A percentile compares a stretch with the other conserved stretches of the same genome.
These are phyloP conservation scores for Neodiprion lecontei DNA, from an alignment of 1,140 invertebrate species.

Conservation along the genomic window DNA sequence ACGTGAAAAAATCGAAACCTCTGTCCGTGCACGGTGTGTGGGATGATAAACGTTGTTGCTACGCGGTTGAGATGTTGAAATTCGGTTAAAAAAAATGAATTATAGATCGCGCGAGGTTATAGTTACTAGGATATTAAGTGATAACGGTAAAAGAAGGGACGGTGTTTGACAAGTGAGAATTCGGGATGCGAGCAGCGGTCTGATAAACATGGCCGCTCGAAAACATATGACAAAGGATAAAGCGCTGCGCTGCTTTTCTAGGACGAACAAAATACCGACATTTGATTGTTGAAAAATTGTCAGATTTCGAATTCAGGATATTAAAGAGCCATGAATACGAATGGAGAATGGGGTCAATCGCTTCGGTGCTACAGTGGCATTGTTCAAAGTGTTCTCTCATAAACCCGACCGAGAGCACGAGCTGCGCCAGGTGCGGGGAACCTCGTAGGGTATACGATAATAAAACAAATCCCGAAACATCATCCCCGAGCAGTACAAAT, in stretches of 20 bases:
- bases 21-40: not conserved
- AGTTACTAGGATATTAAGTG: not conserved
- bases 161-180: not conserved
- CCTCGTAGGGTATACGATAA: conserved; percentile 41
- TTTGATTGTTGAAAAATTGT: not conserved
- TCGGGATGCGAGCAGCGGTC: conserved; percentile 15
- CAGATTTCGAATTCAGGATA: not conserved
- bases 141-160: conserved; percentile 15
- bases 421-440: conserved; percentile 81
- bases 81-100: not conserved
- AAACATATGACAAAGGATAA: conserved; percentile 59
- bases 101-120: not conserved
- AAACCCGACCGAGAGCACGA: conserved; percentile 81
- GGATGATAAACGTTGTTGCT: not conserved
- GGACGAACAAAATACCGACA: not conserved
- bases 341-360: conserved; percentile 82
- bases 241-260: not conserved
- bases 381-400: conserved; percentile 85
- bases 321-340: conserved; percentile 56
- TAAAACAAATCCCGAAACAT: conserved; percentile 40
- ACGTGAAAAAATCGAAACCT: conserved; percentile 4
- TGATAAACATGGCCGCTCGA: conserved; percentile 51
- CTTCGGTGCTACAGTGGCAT: conserved; percentile 89
- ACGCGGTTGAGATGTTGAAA: not conserved
- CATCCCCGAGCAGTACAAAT: not conserved